These are phyloP conservation scores for Rhizoglyphus robini DNA, from an alignment of 1,140 invertebrate genomes.

Conservation along the genomic window DNA sequence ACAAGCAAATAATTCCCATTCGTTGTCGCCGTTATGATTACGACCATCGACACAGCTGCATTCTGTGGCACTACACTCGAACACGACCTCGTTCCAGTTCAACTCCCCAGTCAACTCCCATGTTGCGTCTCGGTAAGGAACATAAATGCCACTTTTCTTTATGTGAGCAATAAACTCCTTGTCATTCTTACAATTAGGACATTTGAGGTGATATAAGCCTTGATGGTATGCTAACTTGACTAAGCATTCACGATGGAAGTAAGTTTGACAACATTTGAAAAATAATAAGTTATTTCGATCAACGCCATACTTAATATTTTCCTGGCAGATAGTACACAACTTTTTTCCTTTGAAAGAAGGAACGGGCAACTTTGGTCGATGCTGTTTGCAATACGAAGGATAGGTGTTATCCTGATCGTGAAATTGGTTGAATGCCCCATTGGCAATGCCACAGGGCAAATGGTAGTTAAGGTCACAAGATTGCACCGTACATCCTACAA, in stretches of 20 bases:
- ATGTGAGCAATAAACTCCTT: constrained; percentile 45
- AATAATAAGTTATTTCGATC: constrained; percentile 35
- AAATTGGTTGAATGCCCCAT: constrained; percentile 45
- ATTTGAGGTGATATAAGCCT: constrained; percentile 50
- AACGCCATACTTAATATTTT: constrained; percentile 29
- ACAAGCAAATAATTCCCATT: constrained; percentile 20
- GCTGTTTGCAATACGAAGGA: constrained; percentile 47
- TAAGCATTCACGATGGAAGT: constrained; percentile 23
- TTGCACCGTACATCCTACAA: constrained; percentile 44
- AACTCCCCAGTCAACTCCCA: constrained; percentile 53
- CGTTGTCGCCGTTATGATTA: constrained; percentile 32
- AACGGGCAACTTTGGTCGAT: constrained; percentile 42
- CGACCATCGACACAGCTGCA: constrained; percentile 46
- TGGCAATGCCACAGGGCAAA: constrained; percentile 44
- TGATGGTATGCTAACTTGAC: constrained; percentile 46
- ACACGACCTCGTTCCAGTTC: constrained; percentile 45
- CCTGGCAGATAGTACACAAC: constrained; percentile 44
- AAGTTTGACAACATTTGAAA: constrained; percentile 45
- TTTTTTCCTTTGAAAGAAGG: constrained; percentile 23
- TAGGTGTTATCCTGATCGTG: constrained; percentile 42
- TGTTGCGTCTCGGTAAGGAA: constrained; percentile 49
- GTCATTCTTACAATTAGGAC: constrained; percentile 50
- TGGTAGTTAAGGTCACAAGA: constrained; percentile 47
- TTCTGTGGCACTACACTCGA: constrained; percentile 41
- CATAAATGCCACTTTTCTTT: constrained; percentile 47